phyloP scores from a whole-genome alignment of 2,113 vertebrate species.

The Mesitornis unicolor region DNA sequence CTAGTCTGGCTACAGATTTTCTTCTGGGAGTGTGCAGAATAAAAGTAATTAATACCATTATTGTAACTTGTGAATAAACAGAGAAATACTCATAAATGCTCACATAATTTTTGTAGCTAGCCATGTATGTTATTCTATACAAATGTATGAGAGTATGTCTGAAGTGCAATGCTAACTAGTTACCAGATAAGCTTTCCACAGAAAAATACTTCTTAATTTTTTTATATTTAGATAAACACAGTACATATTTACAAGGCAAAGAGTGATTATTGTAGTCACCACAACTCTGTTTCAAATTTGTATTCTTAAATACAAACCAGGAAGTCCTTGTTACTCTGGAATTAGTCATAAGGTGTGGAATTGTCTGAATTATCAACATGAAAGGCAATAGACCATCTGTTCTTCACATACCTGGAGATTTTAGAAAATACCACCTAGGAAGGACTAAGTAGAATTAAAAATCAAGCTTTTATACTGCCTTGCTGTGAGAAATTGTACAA shows the following conservation, averaged over 20 bases:
- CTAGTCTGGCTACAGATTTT: neutral
- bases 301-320: neutral
- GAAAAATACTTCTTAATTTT: neutral
- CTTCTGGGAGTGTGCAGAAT: neutral
- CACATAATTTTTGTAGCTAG: neutral
- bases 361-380: neutral
- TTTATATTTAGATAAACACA: neutral
- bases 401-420: neutral
- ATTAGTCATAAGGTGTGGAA: neutral
- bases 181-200: neutral
- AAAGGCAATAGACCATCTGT: neutral
- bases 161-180: neutral
- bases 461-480: neutral
- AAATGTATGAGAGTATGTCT: neutral
- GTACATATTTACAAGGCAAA: neutral
- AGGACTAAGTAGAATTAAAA: neutral
- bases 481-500: neutral
- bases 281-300: neutral
- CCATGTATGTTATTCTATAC: neutral
- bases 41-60: neutral
- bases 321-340: neutral
- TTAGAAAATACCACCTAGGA: neutral
- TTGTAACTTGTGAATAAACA: neutral
- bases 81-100: neutral
- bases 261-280: neutral